Percentiles rank a stretch among this genome's conserved stretches.
These are phyloP conservation scores for Panagrolaimus sp. DNA, from an alignment of 1,140 invertebrate species.

Conservation along the genomic window DNA sequence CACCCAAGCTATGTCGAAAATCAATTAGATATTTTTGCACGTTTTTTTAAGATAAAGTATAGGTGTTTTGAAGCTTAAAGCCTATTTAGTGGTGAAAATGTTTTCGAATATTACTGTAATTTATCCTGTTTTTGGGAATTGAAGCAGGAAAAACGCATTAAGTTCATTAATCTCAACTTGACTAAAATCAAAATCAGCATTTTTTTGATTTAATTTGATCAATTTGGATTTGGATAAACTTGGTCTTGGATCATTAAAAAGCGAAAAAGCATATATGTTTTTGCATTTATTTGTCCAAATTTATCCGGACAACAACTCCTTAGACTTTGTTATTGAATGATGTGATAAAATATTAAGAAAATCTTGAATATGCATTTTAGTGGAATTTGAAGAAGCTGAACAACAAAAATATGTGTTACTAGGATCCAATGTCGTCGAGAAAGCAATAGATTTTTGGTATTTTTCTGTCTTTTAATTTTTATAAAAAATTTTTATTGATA, in stretches of 20 bases:
- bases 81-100: conserved; percentile 95
- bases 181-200: conserved; percentile 69
- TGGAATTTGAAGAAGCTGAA: conserved; percentile 62
- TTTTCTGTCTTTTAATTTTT: no score
- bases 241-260: background rate
- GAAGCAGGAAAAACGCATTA: conserved; percentile 74
- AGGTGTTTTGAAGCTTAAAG: conserved; percentile 80
- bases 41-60: conserved; percentile 73
- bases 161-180: conserved; percentile 94
- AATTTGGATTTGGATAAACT: background rate
- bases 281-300: conserved; percentile 65
- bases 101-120: conserved; percentile 22
- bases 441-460: no score
- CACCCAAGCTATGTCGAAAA: conserved; percentile 73
- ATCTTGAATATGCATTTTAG: conserved; percentile 68
- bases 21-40: conserved; percentile 74
- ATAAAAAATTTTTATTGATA: no score
- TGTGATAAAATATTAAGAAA: conserved; percentile 64
- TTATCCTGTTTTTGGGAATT: conserved; percentile 40
- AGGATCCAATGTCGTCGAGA: no score
- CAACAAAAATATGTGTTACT: background rate
- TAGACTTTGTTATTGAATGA: conserved; percentile 91
- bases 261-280: conserved; percentile 19
- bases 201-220: conserved; percentile 48
- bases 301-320: conserved; percentile 98